Evolutionary conservation across 2,113 vertebrate genomes (phyloP).

Genomic region (Neoarius graeffei): DNA sequence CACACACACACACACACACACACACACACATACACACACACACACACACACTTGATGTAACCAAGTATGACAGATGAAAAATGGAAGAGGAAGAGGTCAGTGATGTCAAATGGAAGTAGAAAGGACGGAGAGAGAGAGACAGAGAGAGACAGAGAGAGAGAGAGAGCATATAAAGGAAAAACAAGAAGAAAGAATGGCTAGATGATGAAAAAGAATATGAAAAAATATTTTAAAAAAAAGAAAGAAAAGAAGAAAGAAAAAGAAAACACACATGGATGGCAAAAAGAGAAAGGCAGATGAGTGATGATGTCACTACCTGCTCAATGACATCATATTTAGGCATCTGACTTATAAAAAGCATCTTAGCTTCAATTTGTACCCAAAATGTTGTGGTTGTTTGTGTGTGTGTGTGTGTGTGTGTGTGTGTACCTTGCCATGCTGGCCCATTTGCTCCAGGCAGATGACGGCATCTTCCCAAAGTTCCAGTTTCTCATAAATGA

Average conservation of each 20-base stretch:
- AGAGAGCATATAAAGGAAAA: not conserved
- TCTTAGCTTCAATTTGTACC: not conserved
- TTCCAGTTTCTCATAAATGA: slow-evolving; percentile 88
- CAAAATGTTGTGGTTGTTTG: not conserved
- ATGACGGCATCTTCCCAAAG: slow-evolving; percentile 97
- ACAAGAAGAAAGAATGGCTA: no score
- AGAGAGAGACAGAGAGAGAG: not conserved
- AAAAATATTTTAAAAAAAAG: not conserved
- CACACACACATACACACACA: not conserved
- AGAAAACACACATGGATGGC: not conserved
- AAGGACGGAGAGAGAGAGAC: not conserved
- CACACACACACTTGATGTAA: not conserved
- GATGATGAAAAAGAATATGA: not conserved
- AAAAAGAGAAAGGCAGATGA: not conserved
- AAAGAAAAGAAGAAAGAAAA: not conserved
- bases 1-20: not conserved
- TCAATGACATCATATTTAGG: not conserved
- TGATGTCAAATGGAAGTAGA: not conserved
- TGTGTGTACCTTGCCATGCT: slow-evolving; percentile 88
- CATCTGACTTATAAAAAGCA: not conserved
- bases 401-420: slow-evolving; percentile 23
- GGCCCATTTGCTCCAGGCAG: slow-evolving; percentile 89
- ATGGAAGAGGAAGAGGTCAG: not conserved
- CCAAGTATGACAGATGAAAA: not conserved
- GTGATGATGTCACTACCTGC: not conserved